Evolutionary conservation across 2,113 vertebrate genomes (phyloP).

Genomic region (Sialia sialis): DNA sequence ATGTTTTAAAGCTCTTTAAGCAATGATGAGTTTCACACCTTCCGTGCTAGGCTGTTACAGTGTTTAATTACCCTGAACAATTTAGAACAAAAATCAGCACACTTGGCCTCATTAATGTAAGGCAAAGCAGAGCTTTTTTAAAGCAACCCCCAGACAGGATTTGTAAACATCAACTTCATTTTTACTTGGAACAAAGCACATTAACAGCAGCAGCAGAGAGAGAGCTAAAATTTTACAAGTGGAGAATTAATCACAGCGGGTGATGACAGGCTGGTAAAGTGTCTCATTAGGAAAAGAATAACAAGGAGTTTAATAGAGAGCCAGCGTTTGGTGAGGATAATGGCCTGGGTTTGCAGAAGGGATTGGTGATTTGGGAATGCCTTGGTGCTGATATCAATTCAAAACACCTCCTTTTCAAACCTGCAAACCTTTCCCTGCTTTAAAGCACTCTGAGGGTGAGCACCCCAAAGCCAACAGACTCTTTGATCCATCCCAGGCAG

Average conservation of each 20-base stretch:
- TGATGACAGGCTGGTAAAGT: conserved; percentile 66
- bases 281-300: conserved; percentile 68
- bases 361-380: conserved; percentile 26
- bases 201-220: conserved; percentile 53
- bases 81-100: conserved; percentile 21
- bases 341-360: neutral
- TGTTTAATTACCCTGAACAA: conserved; percentile 45
- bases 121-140: conserved; percentile 25
- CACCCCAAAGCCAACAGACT: neutral
- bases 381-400: neutral
- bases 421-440: neutral
- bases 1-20: neutral
- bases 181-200: conserved; percentile 60
- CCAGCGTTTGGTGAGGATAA: conserved; percentile 34
- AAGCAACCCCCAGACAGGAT: conserved; percentile 43
- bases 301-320: conserved; percentile 57
- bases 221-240: conserved; percentile 60
- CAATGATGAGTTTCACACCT: neutral
- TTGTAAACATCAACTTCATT: conserved; percentile 62
- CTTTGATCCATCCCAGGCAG: neutral
- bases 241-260: conserved; percentile 67
- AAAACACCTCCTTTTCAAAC: neutral
- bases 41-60: neutral
- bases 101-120: conserved; percentile 42
- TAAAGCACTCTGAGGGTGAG: neutral